A percentile compares a stretch with the other conserved stretches of the same genome.
Conservation (phyloP, 1,140 invertebrate species). For the Phymastichus coffea region DNA sequence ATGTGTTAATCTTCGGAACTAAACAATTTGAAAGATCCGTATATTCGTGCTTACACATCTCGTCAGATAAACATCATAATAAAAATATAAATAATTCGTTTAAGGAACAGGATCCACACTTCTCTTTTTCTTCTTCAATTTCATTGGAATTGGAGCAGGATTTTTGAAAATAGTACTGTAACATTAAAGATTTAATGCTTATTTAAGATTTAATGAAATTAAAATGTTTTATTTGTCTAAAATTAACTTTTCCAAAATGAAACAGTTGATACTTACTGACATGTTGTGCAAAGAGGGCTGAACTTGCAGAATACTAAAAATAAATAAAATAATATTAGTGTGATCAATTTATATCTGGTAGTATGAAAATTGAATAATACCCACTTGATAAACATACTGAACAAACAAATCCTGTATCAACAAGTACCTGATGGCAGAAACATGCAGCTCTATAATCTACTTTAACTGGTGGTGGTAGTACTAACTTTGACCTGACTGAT, state of each 20-base stretch:
- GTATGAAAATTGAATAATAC: conserved; percentile 37
- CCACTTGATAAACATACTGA: conserved; percentile 95
- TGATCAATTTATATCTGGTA: neutral
- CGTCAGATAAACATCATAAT: neutral
- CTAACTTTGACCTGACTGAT: conserved; percentile 75
- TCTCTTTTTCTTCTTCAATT: conserved; percentile 73
- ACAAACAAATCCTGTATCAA: conserved; percentile 96
- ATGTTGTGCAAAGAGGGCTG: conserved; percentile 95
- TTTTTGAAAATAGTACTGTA: conserved; percentile 82
- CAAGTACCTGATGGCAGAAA: conserved; percentile 95
- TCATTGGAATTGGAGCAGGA: conserved; percentile 68
- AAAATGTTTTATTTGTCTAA: conserved; percentile 7
- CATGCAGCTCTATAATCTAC: conserved; percentile 96
- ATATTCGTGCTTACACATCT: too few species aligned
- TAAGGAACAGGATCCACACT: conserved; percentile 45
- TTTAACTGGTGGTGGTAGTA: conserved; percentile 84
- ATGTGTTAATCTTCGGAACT: too few species aligned
- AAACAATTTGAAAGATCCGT: too few species aligned
- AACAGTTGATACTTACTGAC: conserved; percentile 79
- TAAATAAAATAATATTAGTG: conserved; percentile 40
- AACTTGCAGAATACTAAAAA: conserved; percentile 95
- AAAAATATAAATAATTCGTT: conserved; percentile 5
- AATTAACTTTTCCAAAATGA: conserved; percentile 7
- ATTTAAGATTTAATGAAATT: neutral
- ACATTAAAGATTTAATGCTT: conserved; percentile 47